A percentile compares a stretch with the other conserved stretches of the same genome.
These are phyloP conservation scores for Cottoperca gobio DNA, from an alignment of 2,797 vertebrate genomes.

Conservation along the genomic window DNA sequence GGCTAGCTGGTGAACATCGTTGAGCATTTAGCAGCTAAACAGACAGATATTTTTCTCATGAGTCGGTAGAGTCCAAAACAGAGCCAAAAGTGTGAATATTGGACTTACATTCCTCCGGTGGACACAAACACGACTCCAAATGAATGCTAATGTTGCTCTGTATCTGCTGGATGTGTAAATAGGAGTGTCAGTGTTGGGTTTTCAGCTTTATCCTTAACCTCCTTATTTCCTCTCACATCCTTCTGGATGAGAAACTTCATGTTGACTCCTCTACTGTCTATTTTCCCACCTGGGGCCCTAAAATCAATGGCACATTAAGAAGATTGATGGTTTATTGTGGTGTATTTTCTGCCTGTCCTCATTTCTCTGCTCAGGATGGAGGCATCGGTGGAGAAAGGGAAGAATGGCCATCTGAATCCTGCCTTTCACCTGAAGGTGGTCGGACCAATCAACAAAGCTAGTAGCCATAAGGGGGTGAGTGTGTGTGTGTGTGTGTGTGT, in stretches of 20 bases:
- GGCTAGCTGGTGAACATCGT: too few relatives aligned
- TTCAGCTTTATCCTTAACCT: not conserved
- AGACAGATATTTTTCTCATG: not conserved
- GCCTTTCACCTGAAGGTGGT: slow-evolving; percentile 89
- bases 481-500: slow-evolving; percentile 59
- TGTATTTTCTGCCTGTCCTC: slow-evolving; percentile 44
- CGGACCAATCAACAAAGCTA: slow-evolving; percentile 79
- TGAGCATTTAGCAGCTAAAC: too few relatives aligned
- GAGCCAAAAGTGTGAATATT: not conserved
- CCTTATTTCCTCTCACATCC: slow-evolving; percentile 31
- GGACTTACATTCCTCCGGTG: too few relatives aligned
- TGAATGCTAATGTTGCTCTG: not conserved
- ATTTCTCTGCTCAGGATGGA: slow-evolving; percentile 67
- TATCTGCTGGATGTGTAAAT: slow-evolving; percentile 1
- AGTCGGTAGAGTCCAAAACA: not conserved
- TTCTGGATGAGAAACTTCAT: slow-evolving; percentile 23
- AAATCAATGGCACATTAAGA: slow-evolving; percentile 34
- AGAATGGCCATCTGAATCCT: slow-evolving; percentile 83
- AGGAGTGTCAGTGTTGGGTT: not conserved
- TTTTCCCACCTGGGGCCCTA: slow-evolving; percentile 1
- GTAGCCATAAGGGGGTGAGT: slow-evolving; percentile 82
- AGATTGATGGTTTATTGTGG: not conserved
- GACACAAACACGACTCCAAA: not conserved
- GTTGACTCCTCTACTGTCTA: slow-evolving; percentile 15
- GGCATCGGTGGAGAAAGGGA: slow-evolving; percentile 72